Base-by-base conservation (phyloP, 2,113 vertebrate species). In the Poeciliopsis occidentalis region DNA sequence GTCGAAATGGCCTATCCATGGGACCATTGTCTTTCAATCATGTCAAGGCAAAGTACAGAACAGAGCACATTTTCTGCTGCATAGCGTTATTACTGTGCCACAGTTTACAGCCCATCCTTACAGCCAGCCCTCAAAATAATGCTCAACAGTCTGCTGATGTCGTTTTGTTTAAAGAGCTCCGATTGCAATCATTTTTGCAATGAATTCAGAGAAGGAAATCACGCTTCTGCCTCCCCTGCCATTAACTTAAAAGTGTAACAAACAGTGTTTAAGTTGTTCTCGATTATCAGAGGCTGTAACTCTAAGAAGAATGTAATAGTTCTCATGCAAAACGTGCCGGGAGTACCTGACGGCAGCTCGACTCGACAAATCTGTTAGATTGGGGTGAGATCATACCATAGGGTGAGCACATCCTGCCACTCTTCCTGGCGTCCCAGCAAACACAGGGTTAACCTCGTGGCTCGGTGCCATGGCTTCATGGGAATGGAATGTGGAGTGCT, bases 401-500 rank as follows among this genome's bases (percentile, higher is more conserved):
- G 73, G 61, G 73, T 82, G 77, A 80, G 79, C 80, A 85, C 69
- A 64, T 84, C 76, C 82, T 88, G 78, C 80, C 87, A 79, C 79
- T 65, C 34, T 79, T 61, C 44, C 66, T 61, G 37, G 72, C 2
- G 47, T 57, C 66, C 78, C 73, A 29, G 93, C 85, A 81, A 84
- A 78, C 79, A 54, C 47, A 91, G 92, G 89, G 93, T 94, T 94
- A 94, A 93, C 75, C 71, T 37, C 79, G 78, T 93, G 92, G 91
- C 92, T 86, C 63, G 26, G 84, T 92, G 91, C 92, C 91, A 91
- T 96, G 95, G 92, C 93, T 95, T 97, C 96, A 97, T 92, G 95
- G 95, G 97, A 97, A 95, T 95, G 96, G 97, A 97, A 97, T 97
- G 96, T 96, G 95, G 94, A 96, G 95, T 95, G 95, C 88, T 95